Evolutionary conservation across 1,140 invertebrate species (phyloP), one percentile per base, ranked within the genome.

Genomic region (Teleogryllus occipitalis): DNA sequence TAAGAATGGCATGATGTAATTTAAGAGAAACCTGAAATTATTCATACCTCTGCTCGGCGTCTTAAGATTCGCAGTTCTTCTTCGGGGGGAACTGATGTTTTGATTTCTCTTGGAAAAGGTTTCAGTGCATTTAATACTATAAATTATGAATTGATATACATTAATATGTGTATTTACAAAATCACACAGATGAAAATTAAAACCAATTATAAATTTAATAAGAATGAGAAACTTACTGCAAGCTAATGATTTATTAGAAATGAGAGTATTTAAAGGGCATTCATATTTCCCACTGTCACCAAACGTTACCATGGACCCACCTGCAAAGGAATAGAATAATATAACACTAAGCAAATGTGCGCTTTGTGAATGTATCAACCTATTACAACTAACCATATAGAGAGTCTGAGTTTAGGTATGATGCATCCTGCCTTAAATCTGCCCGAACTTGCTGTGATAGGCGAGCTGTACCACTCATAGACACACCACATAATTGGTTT

Each of bases 211-310:
- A 47, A 22, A 75, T 75, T 8, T 75, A 15, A 77, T 46, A 39
- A 78, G 78, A 79, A 80, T 15, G 22, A 77, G n/a, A 77, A 73
- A 82, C 84, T 83, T 85, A 88, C 87, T 86, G 80, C 82, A 83
- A 80, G 82, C 83, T 22, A 88, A 83, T 8, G 85, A 83, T 82
- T 86, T 86, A 48, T 86, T 85, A 22, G 85, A 85, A 77, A 87
- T 86, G 22, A 88, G 74, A 54, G 75, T 46, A 22, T 77, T 39
- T 10, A 80, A 47, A 65, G 79, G 79, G n/a, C 49, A 49, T 54
- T 27, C 27, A 18, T 27, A 15, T 8, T 47, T 46, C 22, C 47
- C 21, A 39, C 87, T 10, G 84, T 81, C 80, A 82, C 84, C 79
- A 82, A 82, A 54, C 85, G 83, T 80, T 83, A 82, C 82, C 84